phyloP scores from a whole-genome alignment of 53 echinoderm and acorn worm species.

The Glandiceps talaboti region DNA sequence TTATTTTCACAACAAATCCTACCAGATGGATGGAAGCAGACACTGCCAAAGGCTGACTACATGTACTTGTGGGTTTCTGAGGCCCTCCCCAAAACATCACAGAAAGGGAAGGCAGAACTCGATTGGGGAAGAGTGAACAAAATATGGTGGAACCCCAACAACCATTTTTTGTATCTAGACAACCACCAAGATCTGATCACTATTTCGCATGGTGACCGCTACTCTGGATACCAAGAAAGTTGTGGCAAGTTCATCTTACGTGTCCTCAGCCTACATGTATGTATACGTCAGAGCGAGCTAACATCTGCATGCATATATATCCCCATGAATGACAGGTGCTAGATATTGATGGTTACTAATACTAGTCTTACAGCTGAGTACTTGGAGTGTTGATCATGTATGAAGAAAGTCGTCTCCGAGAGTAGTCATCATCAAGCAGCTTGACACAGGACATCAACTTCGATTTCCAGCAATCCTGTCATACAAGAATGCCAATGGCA shows the following conservation, averaged over 20 bases:
- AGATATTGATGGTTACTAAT: constrained; percentile 40
- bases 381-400: constrained; percentile 39
- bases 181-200: constrained; percentile 15
- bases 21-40: constrained; percentile 41
- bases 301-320: constrained; percentile 40
- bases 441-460: constrained; percentile 28
- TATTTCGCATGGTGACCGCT: constrained; percentile 13
- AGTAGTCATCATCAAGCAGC: constrained; percentile 32
- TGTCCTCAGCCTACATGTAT: constrained; percentile 11
- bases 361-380: constrained; percentile 58
- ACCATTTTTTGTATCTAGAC: constrained; percentile 12
- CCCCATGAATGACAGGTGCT: constrained; percentile 39
- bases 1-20: constrained; percentile 18
- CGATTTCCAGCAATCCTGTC: constrained; percentile 47
- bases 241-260: constrained; percentile 14
- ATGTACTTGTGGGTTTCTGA: constrained; percentile 27
- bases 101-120: constrained; percentile 18
- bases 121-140: constrained; percentile 12
- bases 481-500: constrained; percentile 38
- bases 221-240: constrained; percentile 45
- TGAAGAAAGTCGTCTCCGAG: constrained; percentile 46
- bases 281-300: not conserved
- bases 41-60: constrained; percentile 32
- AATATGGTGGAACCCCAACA: constrained; percentile 26
- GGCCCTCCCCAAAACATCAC: constrained; percentile 23